Percentiles rank a stretch among this genome's conserved stretches.
Evolutionary conservation across 2,113 vertebrate genomes (phyloP).

Genomic region (Chrysochloris asiatica): DNA sequence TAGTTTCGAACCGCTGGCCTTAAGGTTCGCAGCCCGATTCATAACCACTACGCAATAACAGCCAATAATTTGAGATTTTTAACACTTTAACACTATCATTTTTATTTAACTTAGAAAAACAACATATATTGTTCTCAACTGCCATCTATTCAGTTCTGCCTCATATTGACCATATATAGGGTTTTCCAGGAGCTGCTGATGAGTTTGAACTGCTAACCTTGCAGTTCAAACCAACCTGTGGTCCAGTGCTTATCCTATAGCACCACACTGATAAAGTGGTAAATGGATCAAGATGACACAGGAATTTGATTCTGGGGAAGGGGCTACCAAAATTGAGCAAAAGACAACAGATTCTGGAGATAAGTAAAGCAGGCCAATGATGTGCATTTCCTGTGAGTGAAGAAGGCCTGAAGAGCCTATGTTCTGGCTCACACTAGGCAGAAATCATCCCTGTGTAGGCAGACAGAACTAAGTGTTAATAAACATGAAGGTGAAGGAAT

Average conservation of each 20-base stretch:
- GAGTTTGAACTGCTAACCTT: too few relatives aligned
- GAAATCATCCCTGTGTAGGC: too few relatives aligned
- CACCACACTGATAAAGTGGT: background rate
- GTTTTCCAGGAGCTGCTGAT: too few relatives aligned
- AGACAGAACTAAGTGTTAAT: background rate
- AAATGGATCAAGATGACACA: background rate
- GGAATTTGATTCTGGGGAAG: background rate
- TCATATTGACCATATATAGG: too few relatives aligned
- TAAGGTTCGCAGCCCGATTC: too few relatives aligned
- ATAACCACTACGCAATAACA: too few relatives aligned
- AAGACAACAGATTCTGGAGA: background rate
- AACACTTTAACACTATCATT: constrained; percentile 5
- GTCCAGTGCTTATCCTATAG: too few relatives aligned
- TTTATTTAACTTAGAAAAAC: background rate
- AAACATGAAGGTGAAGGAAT: background rate
- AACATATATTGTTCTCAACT: background rate
- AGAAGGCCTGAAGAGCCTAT: background rate
- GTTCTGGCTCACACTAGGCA: background rate
- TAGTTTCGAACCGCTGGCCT: too few relatives aligned
- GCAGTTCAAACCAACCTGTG: too few relatives aligned
- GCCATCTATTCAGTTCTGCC: too few relatives aligned
- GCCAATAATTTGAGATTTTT: background rate
- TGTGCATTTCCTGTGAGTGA: background rate
- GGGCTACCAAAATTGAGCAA: background rate
- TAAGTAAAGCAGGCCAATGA: background rate